A percentile compares a stretch with the other conserved stretches of the same genome.
phyloP scores from a whole-genome alignment of 2,113 vertebrate genomes.

The Andinoacara biseriatus region DNA sequence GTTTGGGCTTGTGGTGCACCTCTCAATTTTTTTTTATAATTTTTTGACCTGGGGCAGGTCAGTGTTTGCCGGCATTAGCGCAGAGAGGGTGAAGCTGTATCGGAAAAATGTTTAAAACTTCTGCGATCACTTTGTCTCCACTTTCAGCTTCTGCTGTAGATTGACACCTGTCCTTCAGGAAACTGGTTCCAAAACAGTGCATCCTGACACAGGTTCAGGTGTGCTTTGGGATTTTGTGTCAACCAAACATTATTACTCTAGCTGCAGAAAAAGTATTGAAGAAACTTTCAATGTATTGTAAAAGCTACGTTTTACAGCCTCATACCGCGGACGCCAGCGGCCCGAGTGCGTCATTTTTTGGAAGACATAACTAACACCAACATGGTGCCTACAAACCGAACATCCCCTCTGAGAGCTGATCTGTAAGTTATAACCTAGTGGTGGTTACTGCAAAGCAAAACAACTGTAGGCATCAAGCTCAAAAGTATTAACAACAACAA shows the following conservation, averaged over 20 bases:
- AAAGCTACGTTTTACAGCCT: background rate
- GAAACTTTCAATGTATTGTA: background rate
- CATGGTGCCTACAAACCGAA: background rate
- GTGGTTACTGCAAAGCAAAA: background rate
- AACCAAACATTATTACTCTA: background rate
- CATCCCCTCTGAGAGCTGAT: background rate
- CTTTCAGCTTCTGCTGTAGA: background rate
- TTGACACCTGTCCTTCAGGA: background rate
- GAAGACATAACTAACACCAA: background rate
- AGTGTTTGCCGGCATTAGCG: background rate
- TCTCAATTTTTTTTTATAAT: background rate
- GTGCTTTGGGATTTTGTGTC: background rate
- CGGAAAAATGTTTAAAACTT: background rate
- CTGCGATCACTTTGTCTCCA: fast-evolving
- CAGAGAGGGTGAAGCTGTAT: background rate
- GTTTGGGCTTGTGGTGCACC: background rate
- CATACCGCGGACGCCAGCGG: background rate
- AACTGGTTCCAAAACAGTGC: background rate
- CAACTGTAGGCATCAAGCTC: background rate
- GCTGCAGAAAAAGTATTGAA: background rate
- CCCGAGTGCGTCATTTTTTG: background rate
- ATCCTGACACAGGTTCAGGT: background rate
- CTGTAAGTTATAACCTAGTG: background rate
- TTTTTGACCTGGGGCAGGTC: background rate
- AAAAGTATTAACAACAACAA: too few species aligned